Evolutionary conservation across 2,113 vertebrate species (phyloP).

Genomic region (Aptenodytes patagonicus): DNA sequence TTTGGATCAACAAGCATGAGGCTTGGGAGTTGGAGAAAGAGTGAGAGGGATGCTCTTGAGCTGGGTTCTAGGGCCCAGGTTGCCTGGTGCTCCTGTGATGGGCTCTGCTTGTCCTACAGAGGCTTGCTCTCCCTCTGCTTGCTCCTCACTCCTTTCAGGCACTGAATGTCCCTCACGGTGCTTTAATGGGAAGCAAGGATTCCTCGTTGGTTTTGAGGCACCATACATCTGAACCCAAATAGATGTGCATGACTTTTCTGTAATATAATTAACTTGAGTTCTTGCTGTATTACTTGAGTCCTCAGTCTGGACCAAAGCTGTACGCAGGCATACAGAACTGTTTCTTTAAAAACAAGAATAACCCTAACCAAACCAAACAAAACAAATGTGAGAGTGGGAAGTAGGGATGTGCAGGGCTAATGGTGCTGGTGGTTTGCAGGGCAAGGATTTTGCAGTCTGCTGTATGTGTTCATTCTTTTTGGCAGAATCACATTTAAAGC

Average conservation of each 20-base stretch:
- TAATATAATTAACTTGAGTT: neutral
- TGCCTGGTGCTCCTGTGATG: neutral
- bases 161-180: accelerated
- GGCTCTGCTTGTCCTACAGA: accelerated
- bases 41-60: neutral
- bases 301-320: neutral
- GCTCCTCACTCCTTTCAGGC: neutral
- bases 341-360: neutral
- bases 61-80: neutral
- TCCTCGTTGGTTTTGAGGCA: neutral
- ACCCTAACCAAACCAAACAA: neutral
- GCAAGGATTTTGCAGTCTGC: neutral
- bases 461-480: neutral
- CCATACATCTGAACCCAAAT: neutral
- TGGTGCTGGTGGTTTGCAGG: neutral
- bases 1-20: neutral
- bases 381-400: neutral
- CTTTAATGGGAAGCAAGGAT: neutral
- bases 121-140: neutral
- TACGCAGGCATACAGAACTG: neutral
- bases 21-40: neutral
- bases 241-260: neutral
- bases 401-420: neutral
- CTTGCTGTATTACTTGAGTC: neutral
- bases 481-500: neutral